These are phyloP conservation scores for Macropis europaea DNA, from an alignment of 2,888 invertebrate species.

Conservation along the genomic window DNA sequence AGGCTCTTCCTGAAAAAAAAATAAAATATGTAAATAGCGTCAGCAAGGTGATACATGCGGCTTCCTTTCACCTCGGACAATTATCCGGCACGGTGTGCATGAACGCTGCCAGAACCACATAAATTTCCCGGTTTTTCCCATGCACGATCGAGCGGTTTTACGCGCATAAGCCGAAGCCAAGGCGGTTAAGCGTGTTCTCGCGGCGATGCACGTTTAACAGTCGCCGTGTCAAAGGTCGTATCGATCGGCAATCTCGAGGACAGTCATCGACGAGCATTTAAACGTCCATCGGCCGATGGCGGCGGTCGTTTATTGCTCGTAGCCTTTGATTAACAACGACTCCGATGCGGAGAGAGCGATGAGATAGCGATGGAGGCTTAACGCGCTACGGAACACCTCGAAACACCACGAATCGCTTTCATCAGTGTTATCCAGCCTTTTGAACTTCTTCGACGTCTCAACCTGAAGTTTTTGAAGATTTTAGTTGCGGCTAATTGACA, in stretches of 20 bases:
- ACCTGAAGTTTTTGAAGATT: too few relatives aligned
- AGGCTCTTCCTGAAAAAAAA: too few relatives aligned
- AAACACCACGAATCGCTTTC: too few relatives aligned
- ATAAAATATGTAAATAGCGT: not conserved
- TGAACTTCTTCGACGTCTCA: too few relatives aligned
- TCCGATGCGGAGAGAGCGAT: constrained; percentile 36
- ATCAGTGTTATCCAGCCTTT: too few relatives aligned
- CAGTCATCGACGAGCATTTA: constrained; percentile 11
- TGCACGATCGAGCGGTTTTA: not conserved
- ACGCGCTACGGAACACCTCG: too few relatives aligned
- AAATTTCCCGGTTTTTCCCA: not conserved
- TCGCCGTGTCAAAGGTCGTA: not conserved
- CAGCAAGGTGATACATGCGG: not conserved
- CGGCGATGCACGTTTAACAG: not conserved
- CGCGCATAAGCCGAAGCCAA: not conserved
- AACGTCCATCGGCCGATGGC: constrained; percentile 3
- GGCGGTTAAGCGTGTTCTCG: not conserved
- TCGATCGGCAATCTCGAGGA: not conserved
- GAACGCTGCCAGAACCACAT: not conserved
- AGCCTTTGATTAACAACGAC: constrained; percentile 74
- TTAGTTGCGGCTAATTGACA: too few relatives aligned
- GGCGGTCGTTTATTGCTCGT: constrained; percentile 52
- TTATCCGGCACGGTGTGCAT: not conserved
- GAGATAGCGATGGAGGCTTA: too few relatives aligned
- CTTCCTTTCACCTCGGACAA: not conserved